Evolutionary conservation across 2,113 vertebrate genomes (phyloP).

Genomic region (Copsychus sechellarum): DNA sequence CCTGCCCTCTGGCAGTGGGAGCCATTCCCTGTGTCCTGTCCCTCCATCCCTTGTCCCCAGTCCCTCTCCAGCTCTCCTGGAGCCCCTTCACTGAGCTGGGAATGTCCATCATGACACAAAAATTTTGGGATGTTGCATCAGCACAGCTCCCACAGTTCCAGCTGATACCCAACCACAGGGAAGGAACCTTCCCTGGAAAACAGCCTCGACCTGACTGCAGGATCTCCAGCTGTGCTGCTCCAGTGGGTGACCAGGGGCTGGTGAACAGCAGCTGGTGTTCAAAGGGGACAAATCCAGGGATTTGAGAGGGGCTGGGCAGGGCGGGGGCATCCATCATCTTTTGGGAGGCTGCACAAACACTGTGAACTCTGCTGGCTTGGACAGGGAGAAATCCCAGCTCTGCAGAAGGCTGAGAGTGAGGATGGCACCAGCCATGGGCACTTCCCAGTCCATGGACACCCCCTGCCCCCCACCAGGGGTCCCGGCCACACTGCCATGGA

Average conservation of each 20-base stretch:
- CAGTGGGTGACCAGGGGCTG: neutral
- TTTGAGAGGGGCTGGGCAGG: neutral
- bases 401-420: neutral
- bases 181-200: neutral
- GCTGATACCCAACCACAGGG: fast-evolving
- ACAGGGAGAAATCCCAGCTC: neutral
- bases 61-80: neutral
- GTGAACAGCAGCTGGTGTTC: fast-evolving
- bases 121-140: neutral
- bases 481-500: fast-evolving
- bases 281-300: neutral
- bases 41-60: too few species aligned
- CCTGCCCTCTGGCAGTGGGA: neutral
- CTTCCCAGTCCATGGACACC: fast-evolving
- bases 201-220: fast-evolving
- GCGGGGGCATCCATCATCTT: neutral
- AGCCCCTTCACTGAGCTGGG: neutral
- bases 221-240: fast-evolving
- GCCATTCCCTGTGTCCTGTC: neutral
- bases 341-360: neutral
- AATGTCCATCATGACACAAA: neutral
- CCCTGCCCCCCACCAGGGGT: fast-evolving
- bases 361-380: fast-evolving
- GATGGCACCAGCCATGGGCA: neutral
- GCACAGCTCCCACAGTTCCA: neutral